Conservation (phyloP, 1,140 invertebrate genomes). For the Orchesella cincta region DNA sequence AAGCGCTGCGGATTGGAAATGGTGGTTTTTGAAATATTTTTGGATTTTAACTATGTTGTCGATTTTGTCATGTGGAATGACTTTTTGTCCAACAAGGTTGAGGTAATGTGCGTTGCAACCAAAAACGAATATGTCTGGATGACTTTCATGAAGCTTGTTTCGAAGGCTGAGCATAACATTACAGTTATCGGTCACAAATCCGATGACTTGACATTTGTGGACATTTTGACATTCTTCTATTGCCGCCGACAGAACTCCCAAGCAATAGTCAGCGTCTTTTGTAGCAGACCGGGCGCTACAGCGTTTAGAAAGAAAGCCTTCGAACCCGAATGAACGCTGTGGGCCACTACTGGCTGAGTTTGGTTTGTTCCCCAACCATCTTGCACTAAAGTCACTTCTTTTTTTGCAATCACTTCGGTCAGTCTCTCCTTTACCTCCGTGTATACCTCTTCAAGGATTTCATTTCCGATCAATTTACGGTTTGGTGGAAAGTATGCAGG, state of each 20-base stretch:
- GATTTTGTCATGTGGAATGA: not conserved
- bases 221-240: not conserved
- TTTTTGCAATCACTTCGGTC: not conserved
- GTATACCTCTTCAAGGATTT: not conserved
- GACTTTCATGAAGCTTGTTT: not conserved
- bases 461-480: not conserved
- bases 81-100: slow-evolving; percentile 19
- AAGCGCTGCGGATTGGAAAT: slow-evolving; percentile 11
- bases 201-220: not conserved
- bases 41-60: slow-evolving; percentile 27
- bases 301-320: slow-evolving; percentile 4
- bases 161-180: not conserved
- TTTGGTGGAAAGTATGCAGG: not conserved
- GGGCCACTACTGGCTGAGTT: slow-evolving; percentile 26
- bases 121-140: not conserved
- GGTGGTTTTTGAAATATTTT: slow-evolving; percentile 33
- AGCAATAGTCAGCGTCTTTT: slow-evolving; percentile 31
- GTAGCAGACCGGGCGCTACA: not conserved
- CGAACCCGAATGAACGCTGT: not conserved
- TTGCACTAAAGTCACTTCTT: slow-evolving; percentile 28
- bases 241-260: not conserved
- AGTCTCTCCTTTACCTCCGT: not conserved
- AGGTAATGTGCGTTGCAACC: slow-evolving; percentile 30
- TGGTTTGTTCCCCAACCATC: slow-evolving; percentile 34
- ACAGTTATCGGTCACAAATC: slow-evolving; percentile 33